Evolutionary conservation across 2,113 vertebrate species (phyloP).

Genomic region (Neodontobutis hainanensis): DNA sequence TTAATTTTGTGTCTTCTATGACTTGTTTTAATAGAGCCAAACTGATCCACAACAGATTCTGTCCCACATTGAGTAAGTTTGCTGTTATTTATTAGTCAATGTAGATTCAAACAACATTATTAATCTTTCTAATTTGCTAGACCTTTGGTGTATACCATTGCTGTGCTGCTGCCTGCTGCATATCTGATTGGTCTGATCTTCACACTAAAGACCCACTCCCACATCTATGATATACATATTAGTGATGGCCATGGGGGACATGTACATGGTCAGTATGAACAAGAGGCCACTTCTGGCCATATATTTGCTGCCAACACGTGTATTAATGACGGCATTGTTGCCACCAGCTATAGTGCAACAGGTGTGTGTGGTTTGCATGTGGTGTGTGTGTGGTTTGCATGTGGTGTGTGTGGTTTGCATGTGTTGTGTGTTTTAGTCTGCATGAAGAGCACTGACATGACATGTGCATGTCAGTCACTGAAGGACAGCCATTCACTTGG

Average conservation of each 20-base stretch:
- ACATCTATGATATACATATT: constrained; percentile 87
- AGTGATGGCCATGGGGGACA: constrained; percentile 77
- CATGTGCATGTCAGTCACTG: constrained; percentile 27
- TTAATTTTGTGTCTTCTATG: neutral
- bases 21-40: constrained; percentile 65
- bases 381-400: constrained; percentile 21
- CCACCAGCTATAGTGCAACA: constrained; percentile 22
- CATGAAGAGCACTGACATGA: no score
- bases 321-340: constrained; percentile 54
- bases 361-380: constrained; percentile 40
- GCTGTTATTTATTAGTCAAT: neutral
- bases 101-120: no score
- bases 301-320: constrained; percentile 27
- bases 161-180: constrained; percentile 80
- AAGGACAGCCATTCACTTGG: neutral
- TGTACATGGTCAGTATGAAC: constrained; percentile 80
- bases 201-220: constrained; percentile 86
- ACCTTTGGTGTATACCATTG: constrained; percentile 81
- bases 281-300: constrained; percentile 25
- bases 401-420: constrained; percentile 40
- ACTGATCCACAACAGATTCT: constrained; percentile 80
- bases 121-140: constrained; percentile 52
- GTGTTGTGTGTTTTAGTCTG: no score
- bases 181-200: constrained; percentile 87
- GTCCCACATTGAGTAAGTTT: constrained; percentile 88